Evolutionary conservation across 2,888 invertebrate species (phyloP).

Genomic region (Plagiodera versicolora): DNA sequence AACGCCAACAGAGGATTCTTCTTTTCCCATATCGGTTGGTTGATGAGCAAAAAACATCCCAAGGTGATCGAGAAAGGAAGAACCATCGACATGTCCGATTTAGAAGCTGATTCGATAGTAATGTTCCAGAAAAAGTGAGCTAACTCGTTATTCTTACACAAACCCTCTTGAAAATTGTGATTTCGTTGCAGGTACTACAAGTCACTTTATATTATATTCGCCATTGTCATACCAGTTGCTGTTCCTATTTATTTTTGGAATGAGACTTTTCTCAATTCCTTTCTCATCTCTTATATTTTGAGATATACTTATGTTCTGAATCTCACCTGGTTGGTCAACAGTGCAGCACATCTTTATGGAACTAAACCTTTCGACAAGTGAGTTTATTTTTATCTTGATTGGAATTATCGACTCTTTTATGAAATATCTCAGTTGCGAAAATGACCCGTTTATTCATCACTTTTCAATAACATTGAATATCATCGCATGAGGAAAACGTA

Average conservation of each 20-base stretch:
- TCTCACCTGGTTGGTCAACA: slow-evolving; percentile 81
- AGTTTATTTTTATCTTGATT: too few relatives aligned
- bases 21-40: slow-evolving; percentile 92
- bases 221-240: slow-evolving; percentile 63
- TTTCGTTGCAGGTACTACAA: slow-evolving; percentile 66
- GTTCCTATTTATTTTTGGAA: slow-evolving; percentile 71
- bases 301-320: slow-evolving; percentile 69
- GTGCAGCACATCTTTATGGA: slow-evolving; percentile 78
- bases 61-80: slow-evolving; percentile 77
- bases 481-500: background rate
- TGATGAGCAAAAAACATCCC: slow-evolving; percentile 87
- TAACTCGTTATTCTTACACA: background rate
- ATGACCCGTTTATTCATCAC: too few relatives aligned
- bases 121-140: slow-evolving; percentile 62
- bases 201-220: slow-evolving; percentile 60
- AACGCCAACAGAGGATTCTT: slow-evolving; percentile 88
- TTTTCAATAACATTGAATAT: background rate
- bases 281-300: slow-evolving; percentile 63
- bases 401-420: too few relatives aligned
- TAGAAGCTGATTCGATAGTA: slow-evolving; percentile 74
- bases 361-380: slow-evolving; percentile 76
- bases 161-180: too few relatives aligned
- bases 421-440: too few relatives aligned
- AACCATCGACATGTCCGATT: slow-evolving; percentile 81
- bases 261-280: slow-evolving; percentile 63